A percentile compares a stretch with the other conserved stretches of the same genome.
Conservation (phyloP, 2,797 vertebrate genomes). For the Petrocephalus schoutedeni region DNA sequence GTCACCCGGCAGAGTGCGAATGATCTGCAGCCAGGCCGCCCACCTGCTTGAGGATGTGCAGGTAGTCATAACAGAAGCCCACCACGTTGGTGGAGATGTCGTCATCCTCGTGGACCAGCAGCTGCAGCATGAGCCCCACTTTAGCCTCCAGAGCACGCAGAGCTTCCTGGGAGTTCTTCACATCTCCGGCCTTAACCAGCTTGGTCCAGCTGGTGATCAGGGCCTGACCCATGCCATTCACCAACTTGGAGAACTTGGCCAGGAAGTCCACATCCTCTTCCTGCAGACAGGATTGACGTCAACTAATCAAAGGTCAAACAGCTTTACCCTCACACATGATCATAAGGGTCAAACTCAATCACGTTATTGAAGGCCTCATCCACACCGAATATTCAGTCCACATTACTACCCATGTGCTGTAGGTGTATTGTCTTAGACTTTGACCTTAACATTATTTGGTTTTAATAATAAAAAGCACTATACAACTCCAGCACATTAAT, state of each 20-base stretch:
- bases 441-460: not conserved
- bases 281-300: conserved; percentile 46
- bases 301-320: not conserved
- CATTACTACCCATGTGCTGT: not conserved
- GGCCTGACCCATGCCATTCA: conserved; percentile 96
- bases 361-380: not conserved
- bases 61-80: conserved; percentile 95
- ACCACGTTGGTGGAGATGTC: conserved; percentile 96
- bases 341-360: not conserved
- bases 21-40: not conserved
- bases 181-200: conserved; percentile 74
- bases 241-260: conserved; percentile 90
- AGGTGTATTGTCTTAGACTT: not conserved
- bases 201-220: conserved; percentile 93
- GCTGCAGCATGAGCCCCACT: conserved; percentile 82
- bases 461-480: not conserved
- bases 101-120: conserved; percentile 89
- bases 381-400: not conserved
- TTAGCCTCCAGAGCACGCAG: conserved; percentile 85
- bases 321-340: not conserved
- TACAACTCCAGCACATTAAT: not conserved
- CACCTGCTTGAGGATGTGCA: conserved; percentile 96
- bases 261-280: conserved; percentile 98
- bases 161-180: conserved; percentile 75
- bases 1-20: not conserved